Conservation (phyloP, 2,888 invertebrate genomes). For the Teinopalpus imperialis region DNA sequence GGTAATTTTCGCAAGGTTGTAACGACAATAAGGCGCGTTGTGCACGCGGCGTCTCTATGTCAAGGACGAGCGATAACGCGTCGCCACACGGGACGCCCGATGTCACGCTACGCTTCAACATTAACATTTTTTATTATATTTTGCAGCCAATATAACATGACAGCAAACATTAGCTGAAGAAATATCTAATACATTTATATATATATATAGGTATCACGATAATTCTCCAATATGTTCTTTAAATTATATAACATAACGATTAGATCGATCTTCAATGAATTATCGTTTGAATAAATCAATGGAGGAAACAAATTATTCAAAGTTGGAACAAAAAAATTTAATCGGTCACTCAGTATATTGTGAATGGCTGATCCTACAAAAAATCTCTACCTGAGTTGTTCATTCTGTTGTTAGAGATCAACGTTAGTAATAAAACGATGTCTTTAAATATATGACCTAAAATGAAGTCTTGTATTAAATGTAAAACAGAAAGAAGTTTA, state of each 20-base stretch:
- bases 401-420: constrained; percentile 52
- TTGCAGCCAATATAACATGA: background rate
- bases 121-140: constrained; percentile 13
- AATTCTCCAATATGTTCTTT: background rate
- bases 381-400: constrained; percentile 58
- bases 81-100: constrained; percentile 48
- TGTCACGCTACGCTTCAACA: constrained; percentile 41
- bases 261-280: constrained; percentile 10
- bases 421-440: constrained; percentile 25
- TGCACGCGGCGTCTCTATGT: constrained; percentile 76
- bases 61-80: constrained; percentile 78
- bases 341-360: constrained; percentile 24
- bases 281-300: constrained; percentile 21
- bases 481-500: too few species aligned
- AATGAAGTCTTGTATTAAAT: too few species aligned
- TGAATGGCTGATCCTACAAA: constrained; percentile 31
- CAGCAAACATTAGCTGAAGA: background rate
- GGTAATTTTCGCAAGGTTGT: constrained; percentile 77
- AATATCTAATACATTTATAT: too few species aligned
- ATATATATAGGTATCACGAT: background rate
- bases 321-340: constrained; percentile 22
- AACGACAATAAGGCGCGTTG: constrained; percentile 73
- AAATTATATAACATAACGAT: background rate
- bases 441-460: constrained; percentile 11
- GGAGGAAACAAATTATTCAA: constrained; percentile 22